Base-by-base conservation (phyloP, 1,140 invertebrate species). In the Muscidifurax raptorellus region DNA sequence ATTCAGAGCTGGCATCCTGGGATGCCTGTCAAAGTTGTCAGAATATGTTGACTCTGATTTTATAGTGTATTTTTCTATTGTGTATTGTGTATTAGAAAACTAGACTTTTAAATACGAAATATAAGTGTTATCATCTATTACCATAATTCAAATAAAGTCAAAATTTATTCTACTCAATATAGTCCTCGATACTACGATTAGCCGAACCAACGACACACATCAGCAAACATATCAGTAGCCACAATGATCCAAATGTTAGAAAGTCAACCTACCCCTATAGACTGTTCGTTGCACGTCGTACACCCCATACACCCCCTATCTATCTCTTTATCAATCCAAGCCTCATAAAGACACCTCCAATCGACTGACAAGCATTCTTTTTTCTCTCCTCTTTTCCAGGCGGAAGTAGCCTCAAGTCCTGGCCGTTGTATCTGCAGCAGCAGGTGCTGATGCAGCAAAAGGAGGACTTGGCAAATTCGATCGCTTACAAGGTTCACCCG, bases 1-100 rank as follows among this genome's bases (percentile, higher is more conserved):
- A 93, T 90, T 82, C 90, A 93, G 89, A 86, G 92, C 82, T 90
- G 93, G 94, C 83, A 94, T 83, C 88, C 88, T 0, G 86, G 85
- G 18, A 47, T 87, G 36, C 87, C 89, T 5, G 85, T 90, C 67
- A 83, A 86, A 52, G 86, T 90, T 2, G 88, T 87, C 30, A 90
- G 87, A 84, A 86, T 90, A 82, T 89, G 89, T 28, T 90, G 79
- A 88, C 4, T n/a, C 36, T n/a, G 52, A n/a, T 59, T 18, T 18
- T 3, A 59, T 7, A 7, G 22, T 59, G 52, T n/a, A 59, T 13
- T 18, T 59, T 59, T 47, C 44, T n/a, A 7, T 5, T 40, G 36
- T 40, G 36, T n/a, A n/a, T n/a, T 22, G 5, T 52, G 47, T 22
- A 18, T 52, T 4, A 15, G 10, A 52, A 52, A 18, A 13, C 47